These are phyloP conservation scores for Daubentonia madagascariensis DNA, from an alignment of 2,113 vertebrate genomes.

Conservation along the genomic window DNA sequence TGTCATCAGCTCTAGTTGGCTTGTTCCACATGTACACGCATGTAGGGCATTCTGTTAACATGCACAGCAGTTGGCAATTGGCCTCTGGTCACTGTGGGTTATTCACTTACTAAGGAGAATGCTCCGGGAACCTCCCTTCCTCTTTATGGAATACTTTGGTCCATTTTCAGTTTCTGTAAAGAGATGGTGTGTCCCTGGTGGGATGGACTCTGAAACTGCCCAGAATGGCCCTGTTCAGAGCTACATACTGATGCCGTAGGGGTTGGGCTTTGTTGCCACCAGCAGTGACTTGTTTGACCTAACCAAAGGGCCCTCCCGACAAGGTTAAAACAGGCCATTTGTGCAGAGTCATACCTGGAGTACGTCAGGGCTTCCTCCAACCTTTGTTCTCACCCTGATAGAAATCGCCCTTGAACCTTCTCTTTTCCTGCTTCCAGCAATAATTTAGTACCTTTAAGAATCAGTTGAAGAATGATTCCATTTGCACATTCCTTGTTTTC, in stretches of 20 bases:
- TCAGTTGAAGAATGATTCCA: rapidly evolving
- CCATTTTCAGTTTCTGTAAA: not conserved
- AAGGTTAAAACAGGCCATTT: not conserved
- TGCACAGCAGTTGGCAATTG: not conserved
- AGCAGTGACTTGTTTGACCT: not conserved
- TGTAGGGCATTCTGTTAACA: not conserved
- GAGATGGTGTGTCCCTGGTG: rapidly evolving
- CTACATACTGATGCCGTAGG: not conserved
- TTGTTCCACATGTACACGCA: rapidly evolving
- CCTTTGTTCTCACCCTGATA: not conserved
- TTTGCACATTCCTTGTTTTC: not conserved
- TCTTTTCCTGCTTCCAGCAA: too few relatives aligned
- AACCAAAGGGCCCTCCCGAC: too few relatives aligned
- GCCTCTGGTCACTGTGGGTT: not conserved
- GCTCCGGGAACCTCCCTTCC: not conserved
- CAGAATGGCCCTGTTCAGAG: too few relatives aligned
- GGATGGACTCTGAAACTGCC: not conserved
- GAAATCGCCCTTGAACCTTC: too few relatives aligned
- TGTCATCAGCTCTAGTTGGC: not conserved
- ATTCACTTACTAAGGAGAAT: not conserved
- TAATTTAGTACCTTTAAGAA: not conserved
- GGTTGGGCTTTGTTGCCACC: not conserved
- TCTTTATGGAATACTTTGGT: not conserved
- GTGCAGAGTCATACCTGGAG: not conserved
- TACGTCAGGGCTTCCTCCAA: not conserved